Percentiles rank a stretch among this genome's conserved stretches.
Conservation (phyloP, 2,888 invertebrate species). For the Megaustenia siamemsis region DNA sequence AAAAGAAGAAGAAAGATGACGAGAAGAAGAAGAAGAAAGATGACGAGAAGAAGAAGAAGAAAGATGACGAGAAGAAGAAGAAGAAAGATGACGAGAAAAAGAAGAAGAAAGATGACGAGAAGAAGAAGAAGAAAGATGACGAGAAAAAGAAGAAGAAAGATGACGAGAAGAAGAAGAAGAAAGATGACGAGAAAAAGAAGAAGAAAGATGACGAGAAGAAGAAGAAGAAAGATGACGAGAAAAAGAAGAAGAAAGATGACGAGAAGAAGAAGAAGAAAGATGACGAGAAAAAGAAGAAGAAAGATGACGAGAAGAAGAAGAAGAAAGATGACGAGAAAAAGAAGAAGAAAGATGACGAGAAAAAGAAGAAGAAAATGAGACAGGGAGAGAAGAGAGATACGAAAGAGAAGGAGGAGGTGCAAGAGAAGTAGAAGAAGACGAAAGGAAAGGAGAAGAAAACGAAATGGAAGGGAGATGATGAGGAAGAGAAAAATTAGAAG, state of each 20-base stretch:
- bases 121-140: neutral
- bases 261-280: neutral
- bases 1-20: neutral
- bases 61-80: constrained; percentile 9
- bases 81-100: neutral
- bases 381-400: neutral
- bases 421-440: neutral
- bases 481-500: too few relatives aligned
- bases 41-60: too few relatives aligned
- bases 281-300: too few relatives aligned
- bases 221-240: neutral
- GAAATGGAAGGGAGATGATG: too few relatives aligned
- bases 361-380: neutral
- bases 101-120: neutral
- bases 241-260: neutral
- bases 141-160: neutral
- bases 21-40: constrained; percentile 11
- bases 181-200: neutral
- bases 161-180: neutral
- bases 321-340: too few relatives aligned
- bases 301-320: too few relatives aligned
- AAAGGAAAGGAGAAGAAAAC: too few relatives aligned
- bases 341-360: neutral
- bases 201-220: neutral
- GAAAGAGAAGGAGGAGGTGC: neutral